These are phyloP conservation scores for Poeciliopsis retropinna DNA, from an alignment of 2,113 vertebrate genomes.

Conservation along the genomic window DNA sequence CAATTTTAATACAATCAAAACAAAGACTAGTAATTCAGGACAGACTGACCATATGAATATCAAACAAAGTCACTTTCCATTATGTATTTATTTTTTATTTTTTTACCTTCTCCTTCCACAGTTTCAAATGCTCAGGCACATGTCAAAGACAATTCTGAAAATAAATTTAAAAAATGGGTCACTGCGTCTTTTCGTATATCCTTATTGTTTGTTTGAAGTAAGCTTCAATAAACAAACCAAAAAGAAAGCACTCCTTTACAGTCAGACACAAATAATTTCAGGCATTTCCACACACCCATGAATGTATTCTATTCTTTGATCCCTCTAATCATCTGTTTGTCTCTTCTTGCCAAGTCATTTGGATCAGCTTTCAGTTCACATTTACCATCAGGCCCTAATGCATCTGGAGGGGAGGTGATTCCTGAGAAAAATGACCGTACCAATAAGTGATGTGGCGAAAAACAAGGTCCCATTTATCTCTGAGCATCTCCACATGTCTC, in stretches of 20 bases:
- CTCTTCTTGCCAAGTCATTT: conserved; percentile 23
- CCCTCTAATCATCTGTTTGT: conserved; percentile 2
- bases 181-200: not conserved
- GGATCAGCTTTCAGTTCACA: conserved; percentile 30
- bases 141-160: not conserved
- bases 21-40: not conserved
- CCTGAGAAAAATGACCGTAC: conserved; percentile 53
- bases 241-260: not conserved
- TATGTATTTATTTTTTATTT: too few relatives aligned
- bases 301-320: conserved; percentile 14
- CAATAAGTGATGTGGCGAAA: conserved; percentile 42
- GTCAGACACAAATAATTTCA: not conserved
- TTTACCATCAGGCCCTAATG: conserved; percentile 30
- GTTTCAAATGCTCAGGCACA: not conserved
- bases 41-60: not conserved
- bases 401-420: conserved; percentile 46
- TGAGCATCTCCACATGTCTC: conserved; percentile 17
- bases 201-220: not conserved
- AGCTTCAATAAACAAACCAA: not conserved
- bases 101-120: too few relatives aligned
- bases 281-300: not conserved
- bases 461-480: conserved; percentile 35
- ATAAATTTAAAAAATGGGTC: not conserved
- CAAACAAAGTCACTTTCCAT: not conserved
- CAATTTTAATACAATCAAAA: not conserved